phyloP scores from a whole-genome alignment of 2,797 vertebrate genomes.

The Decapterus maruadsi region DNA sequence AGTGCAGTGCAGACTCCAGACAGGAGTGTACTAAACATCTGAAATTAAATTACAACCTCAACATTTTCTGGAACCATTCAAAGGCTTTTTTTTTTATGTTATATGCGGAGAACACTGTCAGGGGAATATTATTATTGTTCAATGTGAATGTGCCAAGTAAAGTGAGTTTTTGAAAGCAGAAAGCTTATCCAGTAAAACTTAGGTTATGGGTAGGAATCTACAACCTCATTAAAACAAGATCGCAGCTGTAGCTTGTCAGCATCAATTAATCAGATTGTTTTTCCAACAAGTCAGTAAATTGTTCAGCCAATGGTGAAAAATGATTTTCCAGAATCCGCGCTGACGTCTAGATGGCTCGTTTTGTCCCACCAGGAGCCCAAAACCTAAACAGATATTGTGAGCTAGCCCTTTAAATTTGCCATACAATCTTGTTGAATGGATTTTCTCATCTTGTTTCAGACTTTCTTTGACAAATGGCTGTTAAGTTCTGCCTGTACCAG shows the following conservation, averaged over 20 bases:
- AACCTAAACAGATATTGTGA: constrained; percentile 3
- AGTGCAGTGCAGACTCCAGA: not conserved
- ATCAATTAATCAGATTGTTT: constrained; percentile 1
- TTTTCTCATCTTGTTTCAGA: constrained; percentile 47
- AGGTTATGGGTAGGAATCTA: not conserved
- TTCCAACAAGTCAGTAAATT: not conserved
- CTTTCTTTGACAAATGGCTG: constrained; percentile 67
- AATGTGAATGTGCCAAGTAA: no score
- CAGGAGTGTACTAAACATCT: constrained; percentile 1
- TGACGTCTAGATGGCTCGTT: not conserved
- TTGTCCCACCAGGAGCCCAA: constrained; percentile 2
- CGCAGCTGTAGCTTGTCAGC: not conserved
- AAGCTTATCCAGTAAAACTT: not conserved
- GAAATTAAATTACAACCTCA: not conserved
- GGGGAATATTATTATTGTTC: not conserved
- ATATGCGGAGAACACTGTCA: no score
- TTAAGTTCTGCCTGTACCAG: constrained; percentile 34
- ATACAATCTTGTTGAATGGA: constrained; percentile 25
- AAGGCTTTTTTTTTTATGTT: not conserved
- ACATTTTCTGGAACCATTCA: not conserved
- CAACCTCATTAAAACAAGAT: not conserved
- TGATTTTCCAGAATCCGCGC: not conserved
- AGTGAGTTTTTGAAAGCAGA: not conserved
- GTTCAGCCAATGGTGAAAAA: not conserved
- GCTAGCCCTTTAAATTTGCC: constrained; percentile 39